Base-by-base conservation (phyloP, 2,888 invertebrate species). In the Oscheius sp. region DNA sequence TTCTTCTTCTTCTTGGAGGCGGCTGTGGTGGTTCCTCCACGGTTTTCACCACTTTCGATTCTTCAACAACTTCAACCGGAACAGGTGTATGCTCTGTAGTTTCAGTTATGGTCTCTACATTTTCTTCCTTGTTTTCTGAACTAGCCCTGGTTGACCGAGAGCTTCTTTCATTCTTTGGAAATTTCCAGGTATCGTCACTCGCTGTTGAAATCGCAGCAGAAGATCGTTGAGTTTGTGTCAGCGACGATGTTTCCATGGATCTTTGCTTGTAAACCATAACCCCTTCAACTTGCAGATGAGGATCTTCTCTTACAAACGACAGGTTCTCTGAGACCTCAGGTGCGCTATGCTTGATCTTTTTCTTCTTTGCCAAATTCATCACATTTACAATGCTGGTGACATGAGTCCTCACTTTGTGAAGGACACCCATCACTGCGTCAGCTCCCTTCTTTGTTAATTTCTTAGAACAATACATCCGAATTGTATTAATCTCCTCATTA, bases 401-500 rank as follows among this genome's bases (percentile, higher is more conserved):
- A 58, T 83, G 83, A 29, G 77, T 73, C 41, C 75, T 69, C 16
- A 84, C 83, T 27, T 83, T 81, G 21, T 78, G 75, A 16, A 84
- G 73, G 0, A 87, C 86, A 25, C 77, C 75, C 29, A 86, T 79
- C 0, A 87, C 86, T 18, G 85, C 80, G 35, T 87, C 85, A 2
- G 85, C 72, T 1, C 83, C 81, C 41, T 85, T 77, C 25, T 82
- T 80, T 3, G 83, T 80, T 68, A 83, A 75, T 61, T 84, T 85
- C 69, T 79, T 76, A 25, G 79, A 75, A 74, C 87, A 87, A 21
- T 84, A 77, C 13, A 76, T 74, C 21, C 84, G 81, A 18, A 87
- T 87, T 1, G 79, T 82, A 41, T 81, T 82, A 63, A 87, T 87
- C 71, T 87, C 87, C 7, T 79, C 75, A 72, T 84, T 85, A 27